Evolutionary conservation across 2,113 vertebrate genomes (phyloP).

Genomic region (Hirundichthys speculiger): DNA sequence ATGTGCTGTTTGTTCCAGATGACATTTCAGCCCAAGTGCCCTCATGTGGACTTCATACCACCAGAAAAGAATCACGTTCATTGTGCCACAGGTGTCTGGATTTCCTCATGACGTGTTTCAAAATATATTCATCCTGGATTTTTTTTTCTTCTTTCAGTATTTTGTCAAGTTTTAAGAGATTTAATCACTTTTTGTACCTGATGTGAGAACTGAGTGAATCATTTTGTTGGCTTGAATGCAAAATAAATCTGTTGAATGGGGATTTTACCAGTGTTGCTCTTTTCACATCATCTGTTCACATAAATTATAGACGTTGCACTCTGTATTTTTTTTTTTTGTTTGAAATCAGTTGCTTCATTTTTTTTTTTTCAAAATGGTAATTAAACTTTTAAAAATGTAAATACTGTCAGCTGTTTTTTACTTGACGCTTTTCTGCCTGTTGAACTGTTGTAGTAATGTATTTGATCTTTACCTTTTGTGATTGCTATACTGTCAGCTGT

Average conservation of each 20-base stretch:
- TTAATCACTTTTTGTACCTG: constrained; percentile 42
- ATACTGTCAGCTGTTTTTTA: not conserved
- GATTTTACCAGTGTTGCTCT: constrained; percentile 8
- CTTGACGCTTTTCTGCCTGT: too few species aligned
- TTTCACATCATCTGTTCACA: constrained; percentile 27
- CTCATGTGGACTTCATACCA: constrained; percentile 37
- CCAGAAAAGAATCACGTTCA: constrained; percentile 38
- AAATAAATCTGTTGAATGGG: constrained; percentile 25
- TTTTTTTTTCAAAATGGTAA: constrained; percentile 52
- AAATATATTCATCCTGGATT: not conserved
- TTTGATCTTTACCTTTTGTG: too few species aligned
- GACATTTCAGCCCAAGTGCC: constrained; percentile 58
- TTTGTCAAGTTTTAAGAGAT: constrained; percentile 33
- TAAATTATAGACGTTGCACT: constrained; percentile 21
- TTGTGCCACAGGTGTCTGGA: constrained; percentile 68
- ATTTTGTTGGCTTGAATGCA: constrained; percentile 32
- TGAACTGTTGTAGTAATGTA: too few species aligned
- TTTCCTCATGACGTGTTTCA: constrained; percentile 1
- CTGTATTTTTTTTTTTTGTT: constrained; percentile 10
- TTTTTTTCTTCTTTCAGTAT: constrained; percentile 28
- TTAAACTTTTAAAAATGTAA: constrained; percentile 49
- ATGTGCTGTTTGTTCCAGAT: constrained; percentile 10
- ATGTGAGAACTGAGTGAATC: constrained; percentile 16
- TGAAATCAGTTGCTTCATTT: constrained; percentile 38
- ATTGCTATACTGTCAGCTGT: too few species aligned